Evolutionary conservation across 2,888 invertebrate genomes (phyloP).

Genomic region (Iselma pallidipennis): DNA sequence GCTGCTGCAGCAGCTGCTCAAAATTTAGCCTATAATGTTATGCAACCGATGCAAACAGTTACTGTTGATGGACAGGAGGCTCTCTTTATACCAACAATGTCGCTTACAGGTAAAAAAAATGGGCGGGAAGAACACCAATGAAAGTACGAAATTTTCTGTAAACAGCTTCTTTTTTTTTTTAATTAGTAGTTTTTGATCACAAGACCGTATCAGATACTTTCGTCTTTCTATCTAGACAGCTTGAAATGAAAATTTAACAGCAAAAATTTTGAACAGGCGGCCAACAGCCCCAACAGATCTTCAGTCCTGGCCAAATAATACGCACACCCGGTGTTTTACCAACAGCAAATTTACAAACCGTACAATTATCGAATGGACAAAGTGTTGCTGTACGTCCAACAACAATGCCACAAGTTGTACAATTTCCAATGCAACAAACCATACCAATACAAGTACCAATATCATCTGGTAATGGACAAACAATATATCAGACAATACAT

Average conservation of each 20-base stretch:
- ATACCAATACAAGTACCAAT: slow-evolving; percentile 93
- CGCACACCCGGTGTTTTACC: slow-evolving; percentile 70
- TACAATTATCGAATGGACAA: slow-evolving; percentile 73
- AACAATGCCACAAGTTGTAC: slow-evolving; percentile 57
- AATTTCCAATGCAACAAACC: slow-evolving; percentile 74
- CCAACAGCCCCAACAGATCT: slow-evolving; percentile 61
- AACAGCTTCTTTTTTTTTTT: not conserved
- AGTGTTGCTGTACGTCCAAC: slow-evolving; percentile 71
- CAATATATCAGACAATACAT: slow-evolving; percentile 93
- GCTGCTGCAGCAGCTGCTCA: slow-evolving; percentile 55
- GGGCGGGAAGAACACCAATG: not conserved
- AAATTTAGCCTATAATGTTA: slow-evolving; percentile 62
- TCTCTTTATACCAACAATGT: slow-evolving; percentile 83
- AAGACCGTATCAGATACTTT: too few relatives aligned
- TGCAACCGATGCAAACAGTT: slow-evolving; percentile 86
- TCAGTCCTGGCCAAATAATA: slow-evolving; percentile 73
- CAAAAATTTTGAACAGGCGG: slow-evolving; percentile 43
- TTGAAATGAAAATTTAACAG: not conserved
- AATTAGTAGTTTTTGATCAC: too few relatives aligned
- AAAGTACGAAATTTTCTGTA: not conserved
- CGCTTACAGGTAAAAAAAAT: slow-evolving; percentile 56
- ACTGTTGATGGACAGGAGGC: slow-evolving; percentile 93
- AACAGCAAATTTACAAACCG: slow-evolving; percentile 72
- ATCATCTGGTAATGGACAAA: slow-evolving; percentile 82
- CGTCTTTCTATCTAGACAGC: too few relatives aligned